A percentile compares a stretch with the other conserved stretches of the same genome.
Evolutionary conservation across 2,888 invertebrate species (phyloP).

Genomic region (Agapostemon virescens): DNA sequence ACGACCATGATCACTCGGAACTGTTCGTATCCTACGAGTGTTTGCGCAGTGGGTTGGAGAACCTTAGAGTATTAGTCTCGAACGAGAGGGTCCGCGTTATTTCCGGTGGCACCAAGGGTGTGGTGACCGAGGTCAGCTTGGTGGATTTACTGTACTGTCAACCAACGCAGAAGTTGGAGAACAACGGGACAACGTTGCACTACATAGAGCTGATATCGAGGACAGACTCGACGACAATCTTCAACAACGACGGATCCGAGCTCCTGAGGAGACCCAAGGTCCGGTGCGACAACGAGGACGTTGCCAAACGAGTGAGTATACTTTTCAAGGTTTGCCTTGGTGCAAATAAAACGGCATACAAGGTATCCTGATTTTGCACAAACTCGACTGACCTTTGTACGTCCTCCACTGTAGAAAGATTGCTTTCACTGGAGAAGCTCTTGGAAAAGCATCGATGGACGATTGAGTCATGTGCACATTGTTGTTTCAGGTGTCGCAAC

Average conservation of each 20-base stretch:
- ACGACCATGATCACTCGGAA: conserved; percentile 87
- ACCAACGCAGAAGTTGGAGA: conserved; percentile 81
- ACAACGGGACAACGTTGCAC: conserved; percentile 81
- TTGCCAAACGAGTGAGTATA: conserved; percentile 84
- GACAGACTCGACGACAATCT: conserved; percentile 76
- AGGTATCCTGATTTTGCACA: too few species aligned
- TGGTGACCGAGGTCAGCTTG: conserved; percentile 77
- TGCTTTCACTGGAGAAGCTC: too few species aligned
- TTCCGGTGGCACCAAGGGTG: conserved; percentile 78
- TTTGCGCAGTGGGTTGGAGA: conserved; percentile 88
- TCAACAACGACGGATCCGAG: conserved; percentile 81
- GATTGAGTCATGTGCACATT: too few species aligned
- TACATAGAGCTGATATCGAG: conserved; percentile 86
- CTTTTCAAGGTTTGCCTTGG: too few species aligned
- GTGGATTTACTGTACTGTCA: conserved; percentile 86
- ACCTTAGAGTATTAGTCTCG: conserved; percentile 90
- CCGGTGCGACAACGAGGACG: conserved; percentile 87
- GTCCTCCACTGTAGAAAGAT: too few species aligned
- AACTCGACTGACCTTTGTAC: too few species aligned
- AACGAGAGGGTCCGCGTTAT: conserved; percentile 86
- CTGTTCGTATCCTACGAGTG: conserved; percentile 92
- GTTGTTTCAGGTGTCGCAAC: conserved; percentile 84
- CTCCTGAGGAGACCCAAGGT: conserved; percentile 87
- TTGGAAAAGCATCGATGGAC: too few species aligned
- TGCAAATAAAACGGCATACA: too few species aligned